Conservation (phyloP, 2,113 vertebrate species). For the Anarrhichthys ocellatus region DNA sequence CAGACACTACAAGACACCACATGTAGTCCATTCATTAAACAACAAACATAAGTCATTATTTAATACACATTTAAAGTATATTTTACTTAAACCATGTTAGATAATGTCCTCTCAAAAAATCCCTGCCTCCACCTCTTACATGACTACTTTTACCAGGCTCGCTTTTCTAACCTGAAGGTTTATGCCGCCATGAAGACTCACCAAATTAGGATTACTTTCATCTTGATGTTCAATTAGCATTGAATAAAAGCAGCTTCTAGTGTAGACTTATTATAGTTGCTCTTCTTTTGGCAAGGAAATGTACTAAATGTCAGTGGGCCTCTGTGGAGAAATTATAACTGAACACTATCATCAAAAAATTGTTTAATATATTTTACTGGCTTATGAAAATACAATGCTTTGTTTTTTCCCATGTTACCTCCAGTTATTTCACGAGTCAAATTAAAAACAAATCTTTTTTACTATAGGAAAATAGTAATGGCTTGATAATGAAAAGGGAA, state of each 20-base stretch:
- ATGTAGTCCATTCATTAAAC: neutral
- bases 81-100: neutral
- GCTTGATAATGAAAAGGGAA: neutral
- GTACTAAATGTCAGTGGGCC: neutral
- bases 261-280: neutral
- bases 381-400: neutral
- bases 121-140: neutral
- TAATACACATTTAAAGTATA: neutral
- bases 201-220: neutral
- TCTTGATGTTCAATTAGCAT: constrained; percentile 1
- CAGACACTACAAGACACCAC: constrained; percentile 81
- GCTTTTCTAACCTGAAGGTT: neutral
- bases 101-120: neutral
- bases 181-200: neutral
- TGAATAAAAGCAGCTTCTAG: neutral
- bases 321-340: neutral
- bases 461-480: neutral
- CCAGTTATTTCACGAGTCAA: neutral
- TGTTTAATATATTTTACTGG: neutral
- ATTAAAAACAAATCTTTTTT: neutral
- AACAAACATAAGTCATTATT: neutral
- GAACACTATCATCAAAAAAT: neutral
- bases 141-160: neutral
- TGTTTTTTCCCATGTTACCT: neutral
- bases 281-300: neutral